Evolutionary conservation across 2,888 invertebrate genomes (phyloP), one percentile per base, ranked within the genome.

Genomic region (Fissipunctia ypsillon): DNA sequence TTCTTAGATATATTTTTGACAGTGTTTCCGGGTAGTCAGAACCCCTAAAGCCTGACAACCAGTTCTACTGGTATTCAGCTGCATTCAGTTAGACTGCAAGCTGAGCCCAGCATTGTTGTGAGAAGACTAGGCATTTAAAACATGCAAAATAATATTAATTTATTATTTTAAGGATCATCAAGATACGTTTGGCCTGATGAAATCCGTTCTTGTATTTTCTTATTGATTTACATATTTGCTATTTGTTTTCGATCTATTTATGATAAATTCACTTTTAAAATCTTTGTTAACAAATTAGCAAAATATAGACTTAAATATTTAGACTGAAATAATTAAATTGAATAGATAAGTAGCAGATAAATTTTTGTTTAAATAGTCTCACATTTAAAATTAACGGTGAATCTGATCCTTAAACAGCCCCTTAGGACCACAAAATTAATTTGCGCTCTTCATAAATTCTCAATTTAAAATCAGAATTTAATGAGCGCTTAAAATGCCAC

Each of bases 391-490:
- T 72, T 2, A 41, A 56, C 14, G 0, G 6, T 31, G 16, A 25
- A 45, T 35, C 4, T 67, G 28, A 43, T 56, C 31, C 64, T 60
- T 69, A 31, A 60, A 41, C 10, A 57, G 31, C 48, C 70, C 35
- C n/a, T 14, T 22, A 71, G 31, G 52, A 69, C 73, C 83, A 80
- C 83, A 72, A 70, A 72, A 77, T 74, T 66, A 83, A 77, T 52
- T 71, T 68, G 38, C 43, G n/a, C 61, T 69, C 56, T 71, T 75
- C 73, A 72, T 81, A 76, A 75, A 68, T 73, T 67, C 59, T 59
- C 48, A 66, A 54, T 64, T 69, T 80, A 70, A 76, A 80, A 84
- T 84, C 66, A 76, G 64, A 80, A 82, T 76, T 83, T 74, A 78
- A 84, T 80, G 69, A 78, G 71, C 54, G 19, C 10, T 48, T 69